Evolutionary conservation across 2,113 vertebrate genomes (phyloP), one percentile per base, ranked within the genome.

Genomic region (Tenrec ecaudatus): DNA sequence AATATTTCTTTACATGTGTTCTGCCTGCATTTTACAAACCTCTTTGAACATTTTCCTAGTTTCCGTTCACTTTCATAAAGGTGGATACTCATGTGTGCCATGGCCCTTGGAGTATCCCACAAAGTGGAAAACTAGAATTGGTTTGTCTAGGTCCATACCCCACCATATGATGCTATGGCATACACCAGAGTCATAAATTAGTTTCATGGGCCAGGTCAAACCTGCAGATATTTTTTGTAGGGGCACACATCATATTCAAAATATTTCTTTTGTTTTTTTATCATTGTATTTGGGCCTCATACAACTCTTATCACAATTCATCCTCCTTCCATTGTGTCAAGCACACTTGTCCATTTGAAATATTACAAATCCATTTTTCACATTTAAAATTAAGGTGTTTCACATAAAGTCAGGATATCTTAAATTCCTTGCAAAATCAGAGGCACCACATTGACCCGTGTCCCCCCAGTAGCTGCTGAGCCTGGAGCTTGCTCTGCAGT

Each of bases 401-500:
- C 14, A 71, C n/a, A 25, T 94, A 58, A 78, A 89, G 58, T 81
- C 2, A 40, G 7, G 20, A 3, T 82, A 80, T 84, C 16, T 60
- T 53, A 22, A 3, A 88, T 88, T 23, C 71, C 17, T 43, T 75
- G 14, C 60, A 84, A 60, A 36, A 40, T 84, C 15, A 47, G 6
- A 62, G 12, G 31, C 23, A 58, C 25, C 6, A 17, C 27, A 38
- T 0, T 2, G 16, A 38, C 5, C 27, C 14, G 17, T 10, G 4
- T 9, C 69, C 1, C 25, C 80, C 69, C 17, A 4, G 47, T 1
- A 2, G 15, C n/a, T 16, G 6, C 29, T 10, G 8, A 0, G 1
- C 5, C 17, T 23, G 11, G 8, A 1, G 2, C 5, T 22, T 29
- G 10, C 2, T 11, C 2, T 8, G 1, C 0, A 12, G 15, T 19